Conservation (phyloP, 2,113 vertebrate genomes). For the Sinocyclocheilus maitianheensis region DNA sequence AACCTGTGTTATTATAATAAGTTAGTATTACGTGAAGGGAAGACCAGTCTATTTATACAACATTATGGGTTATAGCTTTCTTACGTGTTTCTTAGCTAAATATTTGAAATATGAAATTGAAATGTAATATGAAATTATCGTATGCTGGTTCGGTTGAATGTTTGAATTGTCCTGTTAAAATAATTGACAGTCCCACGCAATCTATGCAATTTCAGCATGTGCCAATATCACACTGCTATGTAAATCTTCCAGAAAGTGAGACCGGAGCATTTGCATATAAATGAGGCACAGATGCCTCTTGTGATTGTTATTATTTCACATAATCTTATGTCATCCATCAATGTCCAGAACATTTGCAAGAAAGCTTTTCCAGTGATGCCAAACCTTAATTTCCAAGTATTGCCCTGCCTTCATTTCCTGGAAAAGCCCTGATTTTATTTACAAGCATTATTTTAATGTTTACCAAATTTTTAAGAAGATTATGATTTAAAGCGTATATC, state of each 20-base stretch:
- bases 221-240: constrained; percentile 27
- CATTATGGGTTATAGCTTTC: constrained; percentile 68
- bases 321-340: background rate
- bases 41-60: constrained; percentile 73
- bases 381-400: background rate
- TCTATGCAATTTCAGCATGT: constrained; percentile 24
- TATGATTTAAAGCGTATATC: background rate
- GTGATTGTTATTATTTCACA: constrained; percentile 13
- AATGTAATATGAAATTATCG: background rate
- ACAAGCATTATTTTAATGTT: constrained; percentile 36
- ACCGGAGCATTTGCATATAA: constrained; percentile 63
- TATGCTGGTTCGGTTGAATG: constrained; percentile 53
- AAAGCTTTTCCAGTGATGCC: background rate
- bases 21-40: constrained; percentile 63
- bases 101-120: background rate
- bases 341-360: constrained; percentile 14
- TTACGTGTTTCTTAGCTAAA: constrained; percentile 29
- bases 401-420: constrained; percentile 12
- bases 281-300: constrained; percentile 25
- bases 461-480: constrained; percentile 21
- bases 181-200: constrained; percentile 26
- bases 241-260: constrained; percentile 56
- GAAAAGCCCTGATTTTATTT: constrained; percentile 47
- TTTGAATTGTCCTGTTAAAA: constrained; percentile 51
- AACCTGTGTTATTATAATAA: constrained; percentile 73